Evolutionary conservation across 2,113 vertebrate genomes (phyloP).

Genomic region (Grammomys dolichurus): DNA sequence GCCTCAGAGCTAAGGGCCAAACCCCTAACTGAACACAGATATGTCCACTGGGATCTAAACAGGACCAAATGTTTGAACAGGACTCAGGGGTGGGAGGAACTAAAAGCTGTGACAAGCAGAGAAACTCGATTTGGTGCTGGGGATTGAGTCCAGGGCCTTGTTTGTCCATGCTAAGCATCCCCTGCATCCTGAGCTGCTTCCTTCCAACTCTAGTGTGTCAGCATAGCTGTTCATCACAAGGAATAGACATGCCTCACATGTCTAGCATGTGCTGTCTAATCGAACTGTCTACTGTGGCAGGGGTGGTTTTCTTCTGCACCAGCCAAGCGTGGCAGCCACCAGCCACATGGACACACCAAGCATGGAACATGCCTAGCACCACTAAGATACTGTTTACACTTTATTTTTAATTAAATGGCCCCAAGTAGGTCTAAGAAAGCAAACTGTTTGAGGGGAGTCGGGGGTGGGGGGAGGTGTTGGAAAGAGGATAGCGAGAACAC

Average conservation of each 20-base stretch:
- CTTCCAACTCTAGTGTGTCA: neutral
- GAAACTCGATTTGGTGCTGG: neutral
- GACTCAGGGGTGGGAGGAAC: slow-evolving; percentile 11
- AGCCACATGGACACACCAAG: neutral
- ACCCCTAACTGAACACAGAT: neutral
- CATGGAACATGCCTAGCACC: neutral
- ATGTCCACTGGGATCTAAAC: neutral
- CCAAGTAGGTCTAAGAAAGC: neutral
- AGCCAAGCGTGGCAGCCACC: neutral
- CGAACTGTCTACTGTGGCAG: neutral
- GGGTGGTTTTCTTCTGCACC: neutral
- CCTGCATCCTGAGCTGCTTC: neutral
- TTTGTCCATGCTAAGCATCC: fast-evolving
- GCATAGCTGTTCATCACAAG: neutral
- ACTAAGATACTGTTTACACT: neutral
- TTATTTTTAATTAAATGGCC: slow-evolving; percentile 29
- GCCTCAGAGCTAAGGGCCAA: neutral
- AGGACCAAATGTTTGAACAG: neutral
- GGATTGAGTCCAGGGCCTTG: neutral
- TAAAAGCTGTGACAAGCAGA: neutral
- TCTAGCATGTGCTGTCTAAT: neutral
- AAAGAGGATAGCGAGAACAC: neutral
- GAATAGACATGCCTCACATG: neutral
- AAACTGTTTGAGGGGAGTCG: neutral
- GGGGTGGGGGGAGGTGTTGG: neutral